Evolutionary conservation across 2,888 invertebrate species (phyloP).

Genomic region (Pantelozetes paolii): DNA sequence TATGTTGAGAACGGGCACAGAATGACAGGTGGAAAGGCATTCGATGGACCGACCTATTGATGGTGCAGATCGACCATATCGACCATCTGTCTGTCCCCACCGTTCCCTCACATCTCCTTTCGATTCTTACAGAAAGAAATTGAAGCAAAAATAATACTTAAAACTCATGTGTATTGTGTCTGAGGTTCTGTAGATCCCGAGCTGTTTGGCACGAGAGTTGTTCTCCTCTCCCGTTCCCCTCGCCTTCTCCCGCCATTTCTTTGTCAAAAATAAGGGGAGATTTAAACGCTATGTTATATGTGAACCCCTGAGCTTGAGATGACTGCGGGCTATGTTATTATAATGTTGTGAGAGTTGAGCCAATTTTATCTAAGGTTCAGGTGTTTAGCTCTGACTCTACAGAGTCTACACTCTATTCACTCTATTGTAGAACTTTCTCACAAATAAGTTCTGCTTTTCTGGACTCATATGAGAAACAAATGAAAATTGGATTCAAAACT

Average conservation of each 20-base stretch:
- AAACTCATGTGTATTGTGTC: too few species aligned
- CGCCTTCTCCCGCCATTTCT: conserved; percentile 13
- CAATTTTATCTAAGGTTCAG: conserved; percentile 9
- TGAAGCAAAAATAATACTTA: too few species aligned
- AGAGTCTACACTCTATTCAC: too few species aligned
- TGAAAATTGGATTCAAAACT: not conserved
- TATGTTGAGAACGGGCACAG: not conserved
- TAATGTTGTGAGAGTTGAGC: conserved; percentile 29
- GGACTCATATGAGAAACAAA: not conserved
- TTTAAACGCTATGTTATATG: not conserved
- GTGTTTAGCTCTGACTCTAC: not conserved
- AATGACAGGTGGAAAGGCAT: conserved; percentile 13
- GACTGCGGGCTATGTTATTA: not conserved
- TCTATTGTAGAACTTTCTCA: not conserved
- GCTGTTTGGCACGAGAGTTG: conserved; percentile 1
- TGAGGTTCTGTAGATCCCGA: not conserved
- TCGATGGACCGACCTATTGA: not conserved
- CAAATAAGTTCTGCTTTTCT: not conserved
- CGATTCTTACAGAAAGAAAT: too few species aligned
- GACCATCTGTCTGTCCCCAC: not conserved
- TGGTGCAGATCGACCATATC: not conserved
- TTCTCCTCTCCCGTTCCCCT: not conserved
- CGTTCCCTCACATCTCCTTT: too few species aligned
- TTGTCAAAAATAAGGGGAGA: conserved; percentile 13
- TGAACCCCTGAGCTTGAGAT: not conserved